Conservation (phyloP, 2,888 invertebrate genomes). For the Mycogona germanica region DNA sequence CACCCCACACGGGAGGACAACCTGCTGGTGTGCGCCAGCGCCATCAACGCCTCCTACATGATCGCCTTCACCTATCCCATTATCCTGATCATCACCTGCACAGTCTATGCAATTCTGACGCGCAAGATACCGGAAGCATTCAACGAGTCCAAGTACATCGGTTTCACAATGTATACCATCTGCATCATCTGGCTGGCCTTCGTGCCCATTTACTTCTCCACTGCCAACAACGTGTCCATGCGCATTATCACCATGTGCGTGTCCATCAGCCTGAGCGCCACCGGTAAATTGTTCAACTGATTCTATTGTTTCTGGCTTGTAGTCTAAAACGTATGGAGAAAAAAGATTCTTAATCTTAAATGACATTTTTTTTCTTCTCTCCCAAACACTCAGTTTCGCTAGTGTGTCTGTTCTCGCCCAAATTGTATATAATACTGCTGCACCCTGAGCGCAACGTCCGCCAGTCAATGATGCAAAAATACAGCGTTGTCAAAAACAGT, state of each 20-base stretch:
- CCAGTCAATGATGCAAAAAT: conserved; percentile 40
- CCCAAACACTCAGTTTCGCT: no score
- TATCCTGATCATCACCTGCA: conserved; percentile 76
- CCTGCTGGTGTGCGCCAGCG: conserved; percentile 81
- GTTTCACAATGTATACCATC: conserved; percentile 99
- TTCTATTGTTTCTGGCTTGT: no score
- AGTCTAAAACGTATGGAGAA: no score
- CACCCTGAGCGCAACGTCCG: conserved; percentile 81
- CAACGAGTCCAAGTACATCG: conserved; percentile 64
- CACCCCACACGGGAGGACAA: conserved; percentile 87
- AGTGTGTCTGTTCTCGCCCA: conserved; percentile 85
- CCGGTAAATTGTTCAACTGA: no score
- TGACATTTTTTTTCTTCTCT: no score
- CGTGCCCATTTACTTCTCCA: conserved; percentile 47
- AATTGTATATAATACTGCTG: conserved; percentile 79
- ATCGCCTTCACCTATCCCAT: conserved; percentile 70
- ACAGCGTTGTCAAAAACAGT: conserved; percentile 20
- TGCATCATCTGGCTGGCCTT: conserved; percentile 96
- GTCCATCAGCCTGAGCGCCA: conserved; percentile 85
- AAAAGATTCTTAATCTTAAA: no score
- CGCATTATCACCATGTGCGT: conserved; percentile 92
- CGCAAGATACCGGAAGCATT: conserved; percentile 97
- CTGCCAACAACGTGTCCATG: conserved; percentile 48
- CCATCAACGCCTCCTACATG: conserved; percentile 66
- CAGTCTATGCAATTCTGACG: conserved; percentile 88